A percentile compares a stretch with the other conserved stretches of the same genome.
These are phyloP conservation scores for Eolophus roseicapilla DNA, from an alignment of 2,113 vertebrate genomes.

Conservation along the genomic window DNA sequence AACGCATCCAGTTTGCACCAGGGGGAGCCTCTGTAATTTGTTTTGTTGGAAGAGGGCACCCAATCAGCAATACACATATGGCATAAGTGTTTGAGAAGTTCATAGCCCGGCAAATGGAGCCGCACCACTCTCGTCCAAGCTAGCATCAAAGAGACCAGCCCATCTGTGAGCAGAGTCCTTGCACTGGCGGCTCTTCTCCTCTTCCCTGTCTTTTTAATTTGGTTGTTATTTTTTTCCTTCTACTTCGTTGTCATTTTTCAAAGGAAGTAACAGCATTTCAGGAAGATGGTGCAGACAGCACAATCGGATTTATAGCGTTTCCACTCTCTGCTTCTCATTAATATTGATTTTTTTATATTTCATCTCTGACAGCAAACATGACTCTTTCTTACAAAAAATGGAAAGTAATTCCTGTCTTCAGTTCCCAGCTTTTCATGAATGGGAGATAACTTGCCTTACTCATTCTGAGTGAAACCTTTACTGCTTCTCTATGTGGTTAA, in stretches of 20 bases:
- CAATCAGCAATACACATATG: background rate
- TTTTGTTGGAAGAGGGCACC: background rate
- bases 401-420: background rate
- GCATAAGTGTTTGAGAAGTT: constrained; percentile 5
- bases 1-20: background rate
- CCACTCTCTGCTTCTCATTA: constrained; percentile 21
- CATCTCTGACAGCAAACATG: background rate
- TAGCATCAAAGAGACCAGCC: background rate
- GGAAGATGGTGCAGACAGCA: background rate
- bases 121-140: background rate
- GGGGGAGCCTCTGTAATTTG: constrained; percentile 12
- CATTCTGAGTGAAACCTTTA: background rate
- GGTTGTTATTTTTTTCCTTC: background rate
- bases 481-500: background rate
- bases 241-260: background rate
- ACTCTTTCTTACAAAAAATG: background rate
- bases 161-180: constrained; percentile 30
- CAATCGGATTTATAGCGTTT: background rate
- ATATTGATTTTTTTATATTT: constrained; percentile 45
- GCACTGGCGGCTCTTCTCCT: background rate
- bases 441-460: background rate
- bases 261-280: background rate
- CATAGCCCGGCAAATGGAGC: background rate
- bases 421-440: background rate
- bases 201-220: background rate